These are phyloP conservation scores for Caenorhabditis inopinata DNA, from an alignment of 1,140 invertebrate genomes.

Conservation along the genomic window DNA sequence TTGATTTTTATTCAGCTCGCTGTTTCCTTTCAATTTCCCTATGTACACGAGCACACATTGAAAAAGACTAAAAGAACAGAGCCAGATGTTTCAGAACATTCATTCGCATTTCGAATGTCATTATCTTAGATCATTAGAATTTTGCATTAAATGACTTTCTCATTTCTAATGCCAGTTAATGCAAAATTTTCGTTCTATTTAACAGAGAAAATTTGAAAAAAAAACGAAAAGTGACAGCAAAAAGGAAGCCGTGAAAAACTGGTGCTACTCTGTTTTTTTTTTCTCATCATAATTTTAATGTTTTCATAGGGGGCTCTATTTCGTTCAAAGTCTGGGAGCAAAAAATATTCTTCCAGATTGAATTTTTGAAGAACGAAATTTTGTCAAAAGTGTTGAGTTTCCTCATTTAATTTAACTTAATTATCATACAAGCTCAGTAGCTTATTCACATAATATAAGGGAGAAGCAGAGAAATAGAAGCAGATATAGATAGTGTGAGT, in stretches of 20 bases:
- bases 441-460: background rate
- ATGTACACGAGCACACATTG: background rate
- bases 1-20: background rate
- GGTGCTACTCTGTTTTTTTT: background rate
- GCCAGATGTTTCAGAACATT: slow-evolving; percentile 18
- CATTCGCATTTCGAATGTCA: slow-evolving; percentile 14
- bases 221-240: background rate
- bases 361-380: background rate
- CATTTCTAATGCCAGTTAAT: background rate
- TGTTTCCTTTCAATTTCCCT: background rate
- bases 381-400: background rate
- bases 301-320: slow-evolving; percentile 18
- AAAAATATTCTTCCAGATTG: background rate
- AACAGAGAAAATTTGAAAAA: background rate
- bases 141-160: too few relatives aligned
- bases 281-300: slow-evolving; percentile 25
- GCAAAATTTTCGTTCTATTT: background rate
- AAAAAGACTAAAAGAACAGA: background rate
- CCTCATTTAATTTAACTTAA: background rate
- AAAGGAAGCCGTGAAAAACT: background rate
- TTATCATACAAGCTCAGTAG: background rate
- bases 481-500: background rate
- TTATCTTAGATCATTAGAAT: too few relatives aligned
- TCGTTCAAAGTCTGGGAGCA: background rate
- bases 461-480: background rate